Evolutionary conservation across 2,888 invertebrate species (phyloP), one percentile per base, ranked within the genome.

Genomic region (Ophraella communa): DNA sequence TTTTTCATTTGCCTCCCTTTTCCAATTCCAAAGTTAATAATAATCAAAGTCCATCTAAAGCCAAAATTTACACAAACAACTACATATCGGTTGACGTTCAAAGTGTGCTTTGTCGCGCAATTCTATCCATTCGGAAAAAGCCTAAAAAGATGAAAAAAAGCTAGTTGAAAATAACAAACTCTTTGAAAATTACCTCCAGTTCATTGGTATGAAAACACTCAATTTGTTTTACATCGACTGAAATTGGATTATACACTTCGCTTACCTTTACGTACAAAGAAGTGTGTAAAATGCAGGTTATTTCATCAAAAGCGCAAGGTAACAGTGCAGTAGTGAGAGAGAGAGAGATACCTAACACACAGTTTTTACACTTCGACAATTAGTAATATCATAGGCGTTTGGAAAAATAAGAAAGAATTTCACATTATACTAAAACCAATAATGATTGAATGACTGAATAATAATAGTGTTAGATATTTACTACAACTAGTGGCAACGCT

Each of bases 151-250:
- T 35, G 5, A 39, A 58, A 58, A 58, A 58, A 58, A 49, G 2
- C 45, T 58, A 21, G 39, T 59, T 59, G 51, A 27, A 59, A 59
- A 52, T 52, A 51, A 51, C 58, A 39, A 51, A 24, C 52, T 51
- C 59, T 59, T 59, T 59, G 59, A 59, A 59, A 59, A 59, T 59
- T 59, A 59, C 27, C 58, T 59, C 24, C 59, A 27, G 59, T 51
- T 59, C 59, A 44, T 59, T 30, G 59, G 42, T 51, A 59, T 30
- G 59, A 52, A 59, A 59, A 59, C 59, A 52, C 58, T 58, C 51
- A 42, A 51, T 59, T 59, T 51, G 58, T 58, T 59, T 51, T 52
- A 59, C 42, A 51, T 21, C 33, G 20, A 17, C 24, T 27, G 42
- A 21, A 59, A 59, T 59, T 20, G 33, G 39, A 59, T 59, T 42